These are phyloP conservation scores for Aquatica leii DNA, from an alignment of 2,888 invertebrate genomes.

Conservation along the genomic window DNA sequence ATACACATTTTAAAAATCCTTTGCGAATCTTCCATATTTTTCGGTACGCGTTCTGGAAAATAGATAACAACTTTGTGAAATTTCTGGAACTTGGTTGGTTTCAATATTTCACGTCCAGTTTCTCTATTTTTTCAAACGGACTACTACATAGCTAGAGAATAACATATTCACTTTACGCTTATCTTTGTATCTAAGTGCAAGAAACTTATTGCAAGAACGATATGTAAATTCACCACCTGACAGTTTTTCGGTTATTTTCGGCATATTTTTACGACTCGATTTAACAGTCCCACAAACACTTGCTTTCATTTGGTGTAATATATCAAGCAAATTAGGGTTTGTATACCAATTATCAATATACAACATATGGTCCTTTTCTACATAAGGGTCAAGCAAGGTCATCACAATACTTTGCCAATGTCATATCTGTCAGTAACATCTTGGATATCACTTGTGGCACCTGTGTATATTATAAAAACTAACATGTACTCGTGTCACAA, in stretches of 20 bases:
- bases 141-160: not conserved
- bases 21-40: no score
- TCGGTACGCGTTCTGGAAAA: no score
- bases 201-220: not conserved
- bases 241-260: not conserved
- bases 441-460: not conserved
- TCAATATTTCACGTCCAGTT: not conserved
- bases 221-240: not conserved
- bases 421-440: not conserved
- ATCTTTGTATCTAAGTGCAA: not conserved
- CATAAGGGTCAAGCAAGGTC: not conserved
- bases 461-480: not conserved
- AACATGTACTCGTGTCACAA: not conserved
- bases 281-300: not conserved
- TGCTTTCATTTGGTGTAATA: no score
- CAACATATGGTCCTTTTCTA: not conserved
- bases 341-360: not conserved
- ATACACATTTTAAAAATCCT: no score
- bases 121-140: constrained; percentile 19
- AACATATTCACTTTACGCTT: not conserved
- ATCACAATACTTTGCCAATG: constrained; percentile 1
- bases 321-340: no score
- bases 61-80: no score
- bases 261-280: not conserved
- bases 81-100: no score